These are phyloP conservation scores for Erynnis tages DNA, from an alignment of 2,888 invertebrate genomes.

Conservation along the genomic window DNA sequence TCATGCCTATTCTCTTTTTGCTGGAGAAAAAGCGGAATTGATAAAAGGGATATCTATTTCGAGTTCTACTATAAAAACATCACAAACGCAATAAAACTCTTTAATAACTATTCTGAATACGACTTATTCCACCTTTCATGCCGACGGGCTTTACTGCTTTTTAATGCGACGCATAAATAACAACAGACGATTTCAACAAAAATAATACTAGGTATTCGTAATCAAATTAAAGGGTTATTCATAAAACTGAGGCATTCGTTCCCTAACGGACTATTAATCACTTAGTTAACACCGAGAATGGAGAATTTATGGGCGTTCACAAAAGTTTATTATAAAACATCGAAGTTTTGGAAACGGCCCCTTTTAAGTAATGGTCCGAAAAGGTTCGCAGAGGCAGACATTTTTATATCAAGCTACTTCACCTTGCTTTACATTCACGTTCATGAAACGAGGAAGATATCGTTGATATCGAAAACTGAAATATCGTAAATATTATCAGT, in stretches of 20 bases:
- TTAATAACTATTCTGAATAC: constrained; percentile 47
- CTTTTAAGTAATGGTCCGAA: constrained; percentile 2
- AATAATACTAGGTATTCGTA: constrained; percentile 47
- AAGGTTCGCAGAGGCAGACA: not conserved
- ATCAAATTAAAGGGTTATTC: constrained; percentile 50
- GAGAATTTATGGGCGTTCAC: constrained; percentile 39
- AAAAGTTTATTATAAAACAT: constrained; percentile 28
- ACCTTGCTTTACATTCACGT: too few relatives aligned
- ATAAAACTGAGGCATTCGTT: constrained; percentile 44
- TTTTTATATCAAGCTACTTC: not conserved
- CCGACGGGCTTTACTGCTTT: constrained; percentile 15
- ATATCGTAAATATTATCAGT: too few relatives aligned
- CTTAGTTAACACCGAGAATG: constrained; percentile 33
- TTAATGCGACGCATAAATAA: constrained; percentile 49
- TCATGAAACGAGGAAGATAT: too few relatives aligned
- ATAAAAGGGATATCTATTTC: constrained; percentile 13
- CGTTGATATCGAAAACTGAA: too few relatives aligned
- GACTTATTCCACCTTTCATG: constrained; percentile 38
- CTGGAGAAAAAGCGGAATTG: not conserved
- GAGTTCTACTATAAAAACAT: constrained; percentile 47
- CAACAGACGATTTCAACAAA: constrained; percentile 40
- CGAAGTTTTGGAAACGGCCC: constrained; percentile 19
- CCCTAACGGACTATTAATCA: constrained; percentile 38
- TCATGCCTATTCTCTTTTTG: too few relatives aligned
- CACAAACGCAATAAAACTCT: constrained; percentile 46